Evolutionary conservation across 37 sponge, comb jelly and placozoan genomes (phyloP).

Genomic region (Geodia barretti): DNA sequence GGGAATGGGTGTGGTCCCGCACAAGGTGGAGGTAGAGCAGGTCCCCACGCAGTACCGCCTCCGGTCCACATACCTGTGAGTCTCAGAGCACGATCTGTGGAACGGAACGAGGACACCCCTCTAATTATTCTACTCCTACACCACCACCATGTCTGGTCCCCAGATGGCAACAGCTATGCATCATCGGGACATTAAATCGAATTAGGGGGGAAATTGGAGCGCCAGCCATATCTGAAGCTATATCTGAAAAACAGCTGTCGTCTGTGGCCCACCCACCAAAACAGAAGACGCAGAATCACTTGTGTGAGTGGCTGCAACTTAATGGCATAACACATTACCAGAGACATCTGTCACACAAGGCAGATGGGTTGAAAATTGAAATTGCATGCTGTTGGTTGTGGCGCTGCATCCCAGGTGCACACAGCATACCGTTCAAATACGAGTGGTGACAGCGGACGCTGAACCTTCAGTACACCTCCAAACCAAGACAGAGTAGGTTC

Average conservation of each 20-base stretch:
- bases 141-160: too few relatives aligned
- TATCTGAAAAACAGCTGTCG: not conserved
- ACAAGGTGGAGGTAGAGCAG: slow-evolving; percentile 25
- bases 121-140: too few relatives aligned
- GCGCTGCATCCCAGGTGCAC: too few relatives aligned
- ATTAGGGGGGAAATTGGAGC: not conserved
- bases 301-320: not conserved
- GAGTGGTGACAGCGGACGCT: not conserved
- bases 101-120: too few relatives aligned
- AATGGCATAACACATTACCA: too few relatives aligned
- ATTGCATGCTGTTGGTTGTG: too few relatives aligned
- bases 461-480: slow-evolving; percentile 9
- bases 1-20: slow-evolving; percentile 39
- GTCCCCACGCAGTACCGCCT: slow-evolving; percentile 16
- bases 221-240: too few relatives aligned
- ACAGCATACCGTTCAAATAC: slow-evolving; percentile 10
- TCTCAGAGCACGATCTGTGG: not conserved
- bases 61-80: slow-evolving; percentile 8
- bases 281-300: not conserved
- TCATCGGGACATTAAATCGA: too few relatives aligned
- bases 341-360: too few relatives aligned
- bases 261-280: not conserved
- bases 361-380: too few relatives aligned
- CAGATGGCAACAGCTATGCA: too few relatives aligned
- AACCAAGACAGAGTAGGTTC: slow-evolving; percentile 28